Base-by-base conservation (phyloP, 1,140 invertebrate genomes). In the Drosophila rhopaloa region DNA sequence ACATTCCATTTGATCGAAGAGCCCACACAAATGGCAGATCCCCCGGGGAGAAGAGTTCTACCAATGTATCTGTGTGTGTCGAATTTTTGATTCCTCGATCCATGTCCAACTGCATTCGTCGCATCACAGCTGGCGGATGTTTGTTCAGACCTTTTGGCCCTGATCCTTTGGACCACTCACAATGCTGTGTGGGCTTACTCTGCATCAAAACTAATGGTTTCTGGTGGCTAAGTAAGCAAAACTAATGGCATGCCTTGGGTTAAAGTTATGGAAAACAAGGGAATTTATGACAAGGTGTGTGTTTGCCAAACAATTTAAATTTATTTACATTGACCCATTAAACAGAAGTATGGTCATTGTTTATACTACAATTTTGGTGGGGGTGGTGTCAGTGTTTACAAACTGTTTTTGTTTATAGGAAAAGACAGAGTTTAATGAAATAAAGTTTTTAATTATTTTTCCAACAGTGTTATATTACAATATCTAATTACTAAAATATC, bases 81-180 rank as follows among this genome's bases (percentile, higher is more conserved):
- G 19, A 68, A 41, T 44, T 70, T 19, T n/a, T 43, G 27, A 27
- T 55, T 24, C 65, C 16, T 50, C 40, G 61, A 65, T 61, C 75
- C 76, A 47, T 86, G 59, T 58, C 83, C 24, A 88, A 86, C 66
- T 76, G 66, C 62, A 88, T 88, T 86, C 56, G 75, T 53, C 37
- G 61, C 72, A 63, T 71, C 46, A 27, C 79, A 83, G 83, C 83
- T 86, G 82, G 47, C 63, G 71, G 44, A n/a, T 59, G 38, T 68
- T 68, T 74, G 71, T 29, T 24, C 37, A 75, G 54, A 29, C 32
- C 35, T 44, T 37, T 13, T 40, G 43, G 44, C 48, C 66, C 70
- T 62, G 9, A 57, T 80, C 73, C 62, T 63, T 58, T 46, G 37
- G 43, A 10, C 35, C 55, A 47, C 43, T 66, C 24, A 48, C 19